Percentiles rank a stretch among this genome's conserved stretches.
Conservation (phyloP, 2,113 vertebrate genomes). For the Anser brachyrhynchus region DNA sequence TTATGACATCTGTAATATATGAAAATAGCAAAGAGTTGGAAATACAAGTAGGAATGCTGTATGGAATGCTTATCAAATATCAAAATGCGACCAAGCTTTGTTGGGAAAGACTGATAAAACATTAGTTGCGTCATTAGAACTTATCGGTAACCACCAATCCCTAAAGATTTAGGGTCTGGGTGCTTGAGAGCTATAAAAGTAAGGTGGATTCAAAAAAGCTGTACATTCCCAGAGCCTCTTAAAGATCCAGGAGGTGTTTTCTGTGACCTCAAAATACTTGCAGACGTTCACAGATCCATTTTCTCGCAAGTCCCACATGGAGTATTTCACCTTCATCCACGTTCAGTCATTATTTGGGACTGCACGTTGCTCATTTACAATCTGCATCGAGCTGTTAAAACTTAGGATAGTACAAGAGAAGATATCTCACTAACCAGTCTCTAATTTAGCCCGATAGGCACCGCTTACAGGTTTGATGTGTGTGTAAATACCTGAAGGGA, state of each 20-base stretch:
- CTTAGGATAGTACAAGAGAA: background rate
- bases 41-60: background rate
- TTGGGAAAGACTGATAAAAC: background rate
- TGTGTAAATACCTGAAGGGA: background rate
- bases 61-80: background rate
- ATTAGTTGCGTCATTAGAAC: background rate
- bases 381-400: rapidly evolving
- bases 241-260: background rate
- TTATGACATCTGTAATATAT: background rate
- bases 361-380: rapidly evolving
- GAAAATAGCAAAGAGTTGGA: background rate
- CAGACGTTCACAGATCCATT: background rate
- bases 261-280: background rate
- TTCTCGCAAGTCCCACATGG: rapidly evolving
- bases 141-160: background rate
- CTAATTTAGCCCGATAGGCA: background rate
- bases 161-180: background rate
- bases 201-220: background rate
- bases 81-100: background rate
- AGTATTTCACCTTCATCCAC: rapidly evolving
- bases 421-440: no score
- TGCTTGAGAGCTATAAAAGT: background rate
- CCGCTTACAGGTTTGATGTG: rapidly evolving
- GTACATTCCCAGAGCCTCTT: background rate
- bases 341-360: rapidly evolving